phyloP scores from a whole-genome alignment of 2,113 vertebrate genomes.

The Piprites chloris region DNA sequence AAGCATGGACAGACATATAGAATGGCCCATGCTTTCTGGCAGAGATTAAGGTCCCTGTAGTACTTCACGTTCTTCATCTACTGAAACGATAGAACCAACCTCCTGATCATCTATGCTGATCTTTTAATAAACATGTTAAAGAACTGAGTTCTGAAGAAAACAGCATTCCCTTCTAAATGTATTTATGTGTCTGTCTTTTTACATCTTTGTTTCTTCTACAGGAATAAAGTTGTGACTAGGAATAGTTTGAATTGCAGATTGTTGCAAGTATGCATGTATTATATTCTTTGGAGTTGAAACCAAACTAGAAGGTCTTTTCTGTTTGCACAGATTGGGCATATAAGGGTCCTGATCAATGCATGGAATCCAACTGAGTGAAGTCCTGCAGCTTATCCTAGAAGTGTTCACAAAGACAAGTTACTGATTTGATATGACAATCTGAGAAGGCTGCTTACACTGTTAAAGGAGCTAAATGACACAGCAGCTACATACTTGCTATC shows the following conservation, averaged over 20 bases:
- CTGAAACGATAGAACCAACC: neutral
- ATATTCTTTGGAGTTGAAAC: neutral
- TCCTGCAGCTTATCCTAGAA: neutral
- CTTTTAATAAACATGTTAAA: neutral
- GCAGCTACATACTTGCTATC: neutral
- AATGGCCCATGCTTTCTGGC: neutral
- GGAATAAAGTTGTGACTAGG: neutral
- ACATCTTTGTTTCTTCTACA: neutral
- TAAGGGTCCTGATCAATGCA: neutral
- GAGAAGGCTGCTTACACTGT: neutral
- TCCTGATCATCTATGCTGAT: neutral
- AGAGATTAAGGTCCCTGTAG: neutral
- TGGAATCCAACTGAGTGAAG: neutral
- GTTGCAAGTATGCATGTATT: neutral
- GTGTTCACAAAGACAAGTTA: neutral
- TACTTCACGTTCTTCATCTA: neutral
- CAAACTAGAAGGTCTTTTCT: neutral
- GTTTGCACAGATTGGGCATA: neutral
- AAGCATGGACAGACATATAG: neutral
- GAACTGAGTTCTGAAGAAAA: neutral
- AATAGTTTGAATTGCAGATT: neutral
- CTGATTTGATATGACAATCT: rapidly evolving
- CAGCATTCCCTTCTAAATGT: neutral
- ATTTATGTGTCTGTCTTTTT: neutral
- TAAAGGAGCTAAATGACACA: neutral